Evolutionary conservation across 2,113 vertebrate genomes (phyloP).

Genomic region (Turdus rufiventris): DNA sequence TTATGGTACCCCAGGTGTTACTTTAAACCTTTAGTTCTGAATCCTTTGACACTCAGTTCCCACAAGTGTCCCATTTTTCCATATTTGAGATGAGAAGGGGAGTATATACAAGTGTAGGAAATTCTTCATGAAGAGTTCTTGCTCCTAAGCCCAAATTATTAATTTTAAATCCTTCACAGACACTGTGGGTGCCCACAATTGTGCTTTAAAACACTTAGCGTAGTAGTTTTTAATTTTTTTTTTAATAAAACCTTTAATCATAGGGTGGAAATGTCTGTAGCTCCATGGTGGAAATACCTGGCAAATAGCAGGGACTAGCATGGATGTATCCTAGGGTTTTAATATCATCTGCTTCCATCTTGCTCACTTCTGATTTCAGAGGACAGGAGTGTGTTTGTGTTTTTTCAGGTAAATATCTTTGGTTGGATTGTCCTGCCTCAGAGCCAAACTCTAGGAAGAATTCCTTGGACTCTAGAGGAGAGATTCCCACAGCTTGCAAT

Average conservation of each 20-base stretch:
- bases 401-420: background rate
- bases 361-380: background rate
- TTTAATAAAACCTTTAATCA: background rate
- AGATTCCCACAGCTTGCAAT: background rate
- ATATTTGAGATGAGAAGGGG: background rate
- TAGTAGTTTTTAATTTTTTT: background rate
- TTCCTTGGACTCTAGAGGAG: background rate
- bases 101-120: background rate
- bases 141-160: background rate
- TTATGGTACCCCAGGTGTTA: background rate
- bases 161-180: conserved; percentile 15
- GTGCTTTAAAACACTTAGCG: background rate
- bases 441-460: background rate
- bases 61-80: background rate
- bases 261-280: background rate
- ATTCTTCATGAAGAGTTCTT: background rate
- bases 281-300: background rate
- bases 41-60: background rate
- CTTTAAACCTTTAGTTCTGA: background rate
- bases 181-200: background rate
- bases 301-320: background rate
- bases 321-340: background rate
- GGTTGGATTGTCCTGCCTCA: background rate
- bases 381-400: background rate
- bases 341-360: background rate